Conservation (phyloP, 2,888 invertebrate genomes). For the Apotomis turbidana region DNA sequence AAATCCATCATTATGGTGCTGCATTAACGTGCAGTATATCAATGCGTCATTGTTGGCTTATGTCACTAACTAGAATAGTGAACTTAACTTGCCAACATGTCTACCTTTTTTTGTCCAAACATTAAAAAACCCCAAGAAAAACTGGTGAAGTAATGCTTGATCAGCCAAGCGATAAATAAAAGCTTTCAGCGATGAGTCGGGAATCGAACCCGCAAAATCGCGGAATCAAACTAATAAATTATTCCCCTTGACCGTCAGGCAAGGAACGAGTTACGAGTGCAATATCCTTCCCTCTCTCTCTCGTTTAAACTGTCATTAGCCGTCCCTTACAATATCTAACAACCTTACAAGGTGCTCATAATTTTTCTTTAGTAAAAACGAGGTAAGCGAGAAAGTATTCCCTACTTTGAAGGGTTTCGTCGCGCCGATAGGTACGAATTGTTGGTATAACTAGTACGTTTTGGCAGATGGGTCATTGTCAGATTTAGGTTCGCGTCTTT, state of each 20-base stretch:
- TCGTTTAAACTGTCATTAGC: constrained; percentile 46
- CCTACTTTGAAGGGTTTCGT: constrained; percentile 13
- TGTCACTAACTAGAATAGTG: too few relatives aligned
- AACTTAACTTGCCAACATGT: too few relatives aligned
- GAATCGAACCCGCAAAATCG: constrained; percentile 8
- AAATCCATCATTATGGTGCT: too few relatives aligned
- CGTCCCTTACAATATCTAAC: constrained; percentile 38
- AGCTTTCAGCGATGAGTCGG: constrained; percentile 4
- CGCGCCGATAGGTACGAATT: neutral
- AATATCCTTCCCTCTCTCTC: constrained; percentile 35
- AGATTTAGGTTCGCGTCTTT: too few relatives aligned
- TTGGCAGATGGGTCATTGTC: too few relatives aligned
- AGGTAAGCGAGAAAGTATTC: neutral
- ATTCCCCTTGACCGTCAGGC: constrained; percentile 27
- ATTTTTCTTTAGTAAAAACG: constrained; percentile 41
- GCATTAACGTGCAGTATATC: too few relatives aligned
- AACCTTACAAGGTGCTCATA: constrained; percentile 56
- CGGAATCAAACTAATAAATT: constrained; percentile 36
- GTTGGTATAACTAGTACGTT: neutral
- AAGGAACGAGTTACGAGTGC: constrained; percentile 31
- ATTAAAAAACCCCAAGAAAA: neutral
- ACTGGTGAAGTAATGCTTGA: neutral
- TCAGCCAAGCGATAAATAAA: constrained; percentile 10
- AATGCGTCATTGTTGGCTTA: too few relatives aligned
- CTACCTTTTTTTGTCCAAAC: too few relatives aligned